Base-by-base conservation (phyloP, 2,113 vertebrate species). In the Odocoileus virginianus region DNA sequence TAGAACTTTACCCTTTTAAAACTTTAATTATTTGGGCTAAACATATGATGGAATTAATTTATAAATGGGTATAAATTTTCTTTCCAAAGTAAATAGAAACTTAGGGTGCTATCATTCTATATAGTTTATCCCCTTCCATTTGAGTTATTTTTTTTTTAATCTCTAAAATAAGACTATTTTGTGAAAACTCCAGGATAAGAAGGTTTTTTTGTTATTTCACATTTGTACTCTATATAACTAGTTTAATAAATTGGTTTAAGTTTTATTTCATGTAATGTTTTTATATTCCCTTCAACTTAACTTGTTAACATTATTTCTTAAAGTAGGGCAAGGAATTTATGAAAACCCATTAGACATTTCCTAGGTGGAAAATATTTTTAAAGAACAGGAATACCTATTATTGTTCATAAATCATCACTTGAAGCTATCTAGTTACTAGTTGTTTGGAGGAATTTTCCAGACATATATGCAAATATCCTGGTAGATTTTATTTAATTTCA, bases 401-500 rank as follows among this genome's bases (percentile, higher is more conserved):
- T 82, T 96, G 28, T 87, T 96, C 19, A 52, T 3, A 87, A 64
- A 36, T 79, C 21, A 58, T 71, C 27, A 74, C 91, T 98, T 88
- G 50, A 84, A 45, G 71, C 40, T 92, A 58, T 54, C 28, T 9
- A 83, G 40, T 43, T 90, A 71, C 81, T 78, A 79, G 36, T 60
- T 60, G 10, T 79, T 87, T 45, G 78, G 84, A 93, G 43, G 55
- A 88, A 64, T 95, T 97, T 94, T 97, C 23, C 16, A 90, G 30
- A 50, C 19, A 88, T 52, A 61, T 74, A 83, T 87, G 47, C 52
- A 94, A 64, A 83, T 81, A 83, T 47, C 36, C 95, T 67, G 60
- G 55, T 97, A 40, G 27, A 25, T 95, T 96, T 96, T 83, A 93
- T 95, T 88, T 97, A 81, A 97, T 96, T 91, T 67, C n/a, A 67